Evolutionary conservation across 2,797 vertebrate genomes (phyloP).

Genomic region (Distichodus sexfasciatus): DNA sequence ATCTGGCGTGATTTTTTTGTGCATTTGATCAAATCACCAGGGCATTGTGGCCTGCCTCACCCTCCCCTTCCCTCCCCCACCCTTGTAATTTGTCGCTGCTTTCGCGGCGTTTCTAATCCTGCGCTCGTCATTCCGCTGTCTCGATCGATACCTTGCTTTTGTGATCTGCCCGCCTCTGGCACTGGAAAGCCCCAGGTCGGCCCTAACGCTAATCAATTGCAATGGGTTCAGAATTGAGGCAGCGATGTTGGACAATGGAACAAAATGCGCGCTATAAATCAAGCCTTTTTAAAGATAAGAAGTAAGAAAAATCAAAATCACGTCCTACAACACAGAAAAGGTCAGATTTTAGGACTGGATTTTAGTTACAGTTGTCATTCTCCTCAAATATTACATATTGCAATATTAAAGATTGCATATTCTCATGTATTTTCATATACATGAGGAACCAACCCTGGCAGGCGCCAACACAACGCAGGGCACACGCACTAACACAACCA

Average conservation of each 20-base stretch:
- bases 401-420: too few species aligned
- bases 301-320: neutral
- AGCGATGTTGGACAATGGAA: neutral
- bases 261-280: neutral
- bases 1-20: slow-evolving; percentile 50
- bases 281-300: neutral
- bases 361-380: slow-evolving; percentile 11
- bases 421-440: too few species aligned
- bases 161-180: slow-evolving; percentile 15
- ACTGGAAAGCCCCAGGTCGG: slow-evolving; percentile 10
- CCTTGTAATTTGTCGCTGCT: slow-evolving; percentile 39
- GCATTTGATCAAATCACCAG: slow-evolving; percentile 35
- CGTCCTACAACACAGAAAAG: neutral
- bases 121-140: slow-evolving; percentile 24
- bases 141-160: slow-evolving; percentile 43
- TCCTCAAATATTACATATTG: too few species aligned
- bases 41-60: slow-evolving; percentile 36
- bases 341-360: slow-evolving; percentile 11
- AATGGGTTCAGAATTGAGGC: slow-evolving; percentile 11
- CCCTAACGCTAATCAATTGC: slow-evolving; percentile 35
- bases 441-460: too few species aligned
- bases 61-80: slow-evolving; percentile 51
- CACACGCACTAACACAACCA: too few species aligned
- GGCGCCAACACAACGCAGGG: too few species aligned
- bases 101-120: slow-evolving; percentile 47